Evolutionary conservation across 2,113 vertebrate genomes (phyloP), one percentile per base, ranked within the genome.

Genomic region (Calyptomena viridis): DNA sequence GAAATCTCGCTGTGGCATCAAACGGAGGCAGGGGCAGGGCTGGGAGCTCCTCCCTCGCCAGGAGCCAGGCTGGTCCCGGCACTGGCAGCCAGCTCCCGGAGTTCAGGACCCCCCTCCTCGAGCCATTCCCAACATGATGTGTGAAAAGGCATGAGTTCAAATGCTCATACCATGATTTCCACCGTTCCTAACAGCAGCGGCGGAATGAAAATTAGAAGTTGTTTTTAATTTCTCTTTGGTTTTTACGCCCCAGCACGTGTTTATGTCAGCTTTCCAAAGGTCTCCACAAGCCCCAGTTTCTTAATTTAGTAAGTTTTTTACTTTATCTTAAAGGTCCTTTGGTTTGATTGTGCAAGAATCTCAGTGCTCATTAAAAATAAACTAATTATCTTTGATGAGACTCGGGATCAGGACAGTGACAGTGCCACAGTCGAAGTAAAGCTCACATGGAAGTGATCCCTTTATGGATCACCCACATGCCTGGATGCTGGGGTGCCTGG

Each of bases 1-100:
- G 62, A 96, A 98, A 97, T 96, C 96, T 95, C 91, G 23, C 97
- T 22, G 96, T 28, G 80, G 93, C 95, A 93, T 77, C 97, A 86
- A 73, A 40, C 79, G 31, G 62, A 73, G 74, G 53, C 93, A 64
- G 89, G 44, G 91, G 72, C 69, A 35, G 23, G 15, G 74, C 82
- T 18, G 69, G 92, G 96, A 95, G 90, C 91, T 73, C 89, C 55
- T 56, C 40, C 56, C 58, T 7, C 5, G 9, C 90, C 72, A 17
- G 71, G 74, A 91, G 93, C 83, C 87, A 33, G 75, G 4, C 68
- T 46, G 87, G 27, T 42, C 79, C 89, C 12, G 8, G 69, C 42
- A 6, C 18, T 1, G 47, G 46, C 64, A 69, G 78, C 67, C 95
- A 59, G 77, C n/a, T 50, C 76, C 82, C 0, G 2, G 22, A 13